Evolutionary conservation across 2,113 vertebrate species (phyloP), one percentile per base, ranked within the genome.

Genomic region (Neolamprologus cancellatus): DNA sequence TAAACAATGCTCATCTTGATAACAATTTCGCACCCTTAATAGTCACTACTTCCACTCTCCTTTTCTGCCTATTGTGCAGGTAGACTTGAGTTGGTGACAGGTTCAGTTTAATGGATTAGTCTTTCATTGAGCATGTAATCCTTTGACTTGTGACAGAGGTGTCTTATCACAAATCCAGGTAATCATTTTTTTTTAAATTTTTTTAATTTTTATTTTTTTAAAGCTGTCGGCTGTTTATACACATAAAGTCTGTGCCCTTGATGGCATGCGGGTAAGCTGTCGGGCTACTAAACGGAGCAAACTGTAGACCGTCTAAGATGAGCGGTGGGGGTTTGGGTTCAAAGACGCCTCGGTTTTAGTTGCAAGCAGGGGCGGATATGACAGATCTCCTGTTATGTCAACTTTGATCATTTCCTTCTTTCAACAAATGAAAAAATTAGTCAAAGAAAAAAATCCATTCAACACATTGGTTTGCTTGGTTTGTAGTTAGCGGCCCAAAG

Each of bases 161-260:
- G 59, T 64, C 59, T 64, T 64, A 36, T 64, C 59, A 64, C 17
- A 64, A 64, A 64, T 64, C 59, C 30, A 64, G 59, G 59, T 64
- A 64, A 34, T 18, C 2, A 2, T 57, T 28, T 55, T 30, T 15
- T 54, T 88, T 10, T 9, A 20, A 20, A 20, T 48, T 90, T 36
- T 54, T 57, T 50, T 53, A 23, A 23, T 4, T 91, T 18, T 5
- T n/a, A 90, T 78, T 36, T 54, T 18, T 30, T 34, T 1, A 36
- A 30, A 84, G 74, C 57, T 84, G 54, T 88, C 79, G 81, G 81
- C 74, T 69, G 32, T 61, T 28, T n/a, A 83, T 86, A 88, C 88
- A 84, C 87, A 87, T 34, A 86, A 87, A 71, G 83, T 64, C 15
- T 18, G n/a, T 78, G 80, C 61, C 7, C 44, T 87, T 25, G 9